Conservation (phyloP, 1,140 invertebrate species). For the Cotesia vestalis region DNA sequence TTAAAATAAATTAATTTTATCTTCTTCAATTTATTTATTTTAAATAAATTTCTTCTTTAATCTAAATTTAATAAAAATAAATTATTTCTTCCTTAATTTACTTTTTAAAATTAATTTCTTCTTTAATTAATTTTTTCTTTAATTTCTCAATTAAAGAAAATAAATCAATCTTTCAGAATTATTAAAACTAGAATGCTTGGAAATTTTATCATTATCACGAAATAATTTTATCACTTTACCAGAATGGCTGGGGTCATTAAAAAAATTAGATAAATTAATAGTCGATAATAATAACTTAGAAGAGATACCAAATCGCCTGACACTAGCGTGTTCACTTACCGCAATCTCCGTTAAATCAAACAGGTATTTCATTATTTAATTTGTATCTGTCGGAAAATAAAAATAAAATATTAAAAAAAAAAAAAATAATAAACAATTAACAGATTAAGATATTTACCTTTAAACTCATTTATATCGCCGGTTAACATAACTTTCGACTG, state of each 20-base stretch:
- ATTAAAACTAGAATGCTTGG: constrained; percentile 47
- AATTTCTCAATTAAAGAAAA: no score
- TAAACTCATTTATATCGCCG: constrained; percentile 55
- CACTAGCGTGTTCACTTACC: constrained; percentile 46
- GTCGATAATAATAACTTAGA: constrained; percentile 53
- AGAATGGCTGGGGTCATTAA: constrained; percentile 55
- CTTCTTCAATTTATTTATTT: no score
- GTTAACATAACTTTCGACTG: constrained; percentile 52
- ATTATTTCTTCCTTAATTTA: background rate
- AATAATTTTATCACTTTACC: constrained; percentile 53
- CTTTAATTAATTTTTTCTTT: no score
- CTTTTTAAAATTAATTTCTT: constrained; percentile 3
- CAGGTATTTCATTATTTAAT: constrained; percentile 41
- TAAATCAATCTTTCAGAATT: constrained; percentile 42
- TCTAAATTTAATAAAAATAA: no score
- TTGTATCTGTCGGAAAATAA: background rate
- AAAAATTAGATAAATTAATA: constrained; percentile 50
- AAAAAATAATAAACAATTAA: constrained; percentile 20
- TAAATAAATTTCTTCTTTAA: no score
- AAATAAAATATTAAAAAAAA: background rate
- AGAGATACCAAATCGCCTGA: constrained; percentile 57
- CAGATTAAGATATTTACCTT: constrained; percentile 54
- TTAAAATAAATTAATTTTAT: no score
- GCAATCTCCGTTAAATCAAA: constrained; percentile 56
- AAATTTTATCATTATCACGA: constrained; percentile 47